Percentiles rank a stretch among this genome's conserved stretches.
phyloP scores from a whole-genome alignment of 2,113 vertebrate species.

The Psittacula cyanocephala region DNA sequence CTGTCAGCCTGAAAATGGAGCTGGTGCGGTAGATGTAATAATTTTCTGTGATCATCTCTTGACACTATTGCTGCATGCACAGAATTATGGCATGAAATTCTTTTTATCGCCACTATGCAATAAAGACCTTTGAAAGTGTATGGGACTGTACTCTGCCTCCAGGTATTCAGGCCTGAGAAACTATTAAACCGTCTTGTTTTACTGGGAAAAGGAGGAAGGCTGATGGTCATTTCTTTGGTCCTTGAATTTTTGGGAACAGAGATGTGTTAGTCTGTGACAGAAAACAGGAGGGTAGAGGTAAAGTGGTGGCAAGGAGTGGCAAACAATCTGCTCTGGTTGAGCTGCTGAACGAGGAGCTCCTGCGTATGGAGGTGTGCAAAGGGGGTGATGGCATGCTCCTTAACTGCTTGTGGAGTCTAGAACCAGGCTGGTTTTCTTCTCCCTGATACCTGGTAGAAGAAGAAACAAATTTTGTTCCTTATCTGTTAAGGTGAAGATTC shows the following conservation, averaged over 20 bases:
- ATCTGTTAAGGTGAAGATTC: not conserved
- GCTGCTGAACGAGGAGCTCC: not conserved
- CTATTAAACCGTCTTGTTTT: not conserved
- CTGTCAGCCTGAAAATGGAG: not conserved
- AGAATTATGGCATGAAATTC: not conserved
- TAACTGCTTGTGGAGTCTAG: not conserved
- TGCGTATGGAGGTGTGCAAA: not conserved
- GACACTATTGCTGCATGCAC: not conserved
- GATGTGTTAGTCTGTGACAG: fast-evolving
- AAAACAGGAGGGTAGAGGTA: not conserved
- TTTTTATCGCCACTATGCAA: fast-evolving
- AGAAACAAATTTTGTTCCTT: not conserved
- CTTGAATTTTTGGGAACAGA: not conserved
- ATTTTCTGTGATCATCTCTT: not conserved
- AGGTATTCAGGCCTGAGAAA: not conserved
- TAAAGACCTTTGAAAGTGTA: not conserved
- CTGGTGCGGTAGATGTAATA: not conserved
- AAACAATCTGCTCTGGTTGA: not conserved
- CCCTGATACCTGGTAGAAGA: not conserved
- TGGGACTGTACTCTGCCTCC: not conserved
- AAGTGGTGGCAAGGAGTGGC: not conserved
- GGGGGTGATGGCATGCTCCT: not conserved
- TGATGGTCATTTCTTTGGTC: not conserved
- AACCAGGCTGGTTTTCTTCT: not conserved
- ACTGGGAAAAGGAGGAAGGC: not conserved